Percentiles rank a stretch among this genome's conserved stretches.
These are phyloP conservation scores for Amblyjoppa fuscipennis DNA, from an alignment of 2,888 invertebrate genomes.

Conservation along the genomic window DNA sequence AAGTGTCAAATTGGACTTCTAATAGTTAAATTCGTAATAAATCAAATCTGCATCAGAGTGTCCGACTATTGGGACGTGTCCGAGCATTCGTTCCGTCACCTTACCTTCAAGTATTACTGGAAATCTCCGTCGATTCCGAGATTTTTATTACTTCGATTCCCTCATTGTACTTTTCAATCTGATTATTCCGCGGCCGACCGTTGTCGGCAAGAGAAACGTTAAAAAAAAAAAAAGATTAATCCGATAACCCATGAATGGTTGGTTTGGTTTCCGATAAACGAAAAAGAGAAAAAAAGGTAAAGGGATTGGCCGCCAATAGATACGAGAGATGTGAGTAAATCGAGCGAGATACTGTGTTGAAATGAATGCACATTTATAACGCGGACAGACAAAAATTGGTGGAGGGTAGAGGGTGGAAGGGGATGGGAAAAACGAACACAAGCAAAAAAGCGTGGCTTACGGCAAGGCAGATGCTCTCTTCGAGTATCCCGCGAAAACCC, in stretches of 20 bases:
- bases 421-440: conserved; percentile 10
- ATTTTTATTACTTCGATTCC: not conserved
- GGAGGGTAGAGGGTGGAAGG: not conserved
- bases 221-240: not conserved
- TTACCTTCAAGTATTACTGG: no score
- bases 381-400: not conserved
- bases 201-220: no score
- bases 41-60: no score
- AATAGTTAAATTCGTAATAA: no score
- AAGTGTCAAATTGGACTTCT: no score
- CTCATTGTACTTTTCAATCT: not conserved
- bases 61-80: no score
- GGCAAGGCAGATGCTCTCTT: conserved; percentile 36
- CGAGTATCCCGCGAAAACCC: conserved; percentile 27
- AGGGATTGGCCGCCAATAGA: not conserved
- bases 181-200: no score
- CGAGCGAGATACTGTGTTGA: not conserved
- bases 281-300: not conserved
- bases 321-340: not conserved
- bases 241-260: no score
- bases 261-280: not conserved
- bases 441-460: conserved; percentile 8
- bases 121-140: not conserved
- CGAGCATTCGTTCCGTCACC: no score
- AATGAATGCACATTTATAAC: not conserved